Base-by-base conservation (phyloP, 2,113 vertebrate species). In the Syrrhaptes paradoxus region DNA sequence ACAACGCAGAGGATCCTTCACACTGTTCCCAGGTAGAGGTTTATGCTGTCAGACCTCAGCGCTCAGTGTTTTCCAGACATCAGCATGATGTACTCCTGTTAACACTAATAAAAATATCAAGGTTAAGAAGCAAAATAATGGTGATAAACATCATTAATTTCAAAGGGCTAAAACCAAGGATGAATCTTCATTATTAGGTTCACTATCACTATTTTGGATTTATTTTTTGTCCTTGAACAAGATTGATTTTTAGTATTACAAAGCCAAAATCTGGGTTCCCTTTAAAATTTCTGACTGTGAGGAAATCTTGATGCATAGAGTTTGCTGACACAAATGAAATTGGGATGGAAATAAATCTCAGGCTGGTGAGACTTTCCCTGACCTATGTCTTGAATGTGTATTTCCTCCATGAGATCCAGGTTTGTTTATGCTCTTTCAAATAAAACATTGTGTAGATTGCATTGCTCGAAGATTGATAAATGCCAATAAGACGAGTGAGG, bases 401-500 rank as follows among this genome's bases (percentile, higher is more conserved):
- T 45, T 78, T 92, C 31, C 7, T 73, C 41, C 22, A 19, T 13
- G 25, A 87, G 36, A 63, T 58, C n/a, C 22, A 52, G 17, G 9
- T 67, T 43, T 87, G 4, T 66, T 80, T 65, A 62, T 25, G 17
- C 10, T 49, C 34, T 89, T 81, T 55, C 26, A 71, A 82, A 71
- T 13, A 49, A 52, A 43, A 34, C 2, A 10, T 6, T 43, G 6
- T 32, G 26, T 41, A 24, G 11, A 29, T 81, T n/a, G 22, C 32
- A 68, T n/a, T 55, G 21, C 17, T 32, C 55, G 48, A 58, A 49
- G 32, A 36, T 52, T 87, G 77, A 70, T 72, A 86, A 58, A 46
- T 17, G 48, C 9, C 84, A 62, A 15, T 24, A 38, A 74, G 70
- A 67, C 0, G 0, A 81, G 32, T 22, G 6, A 18, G n/a, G 14